Conservation (phyloP, 2,797 vertebrate species). For the Perodicticus potto region DNA sequence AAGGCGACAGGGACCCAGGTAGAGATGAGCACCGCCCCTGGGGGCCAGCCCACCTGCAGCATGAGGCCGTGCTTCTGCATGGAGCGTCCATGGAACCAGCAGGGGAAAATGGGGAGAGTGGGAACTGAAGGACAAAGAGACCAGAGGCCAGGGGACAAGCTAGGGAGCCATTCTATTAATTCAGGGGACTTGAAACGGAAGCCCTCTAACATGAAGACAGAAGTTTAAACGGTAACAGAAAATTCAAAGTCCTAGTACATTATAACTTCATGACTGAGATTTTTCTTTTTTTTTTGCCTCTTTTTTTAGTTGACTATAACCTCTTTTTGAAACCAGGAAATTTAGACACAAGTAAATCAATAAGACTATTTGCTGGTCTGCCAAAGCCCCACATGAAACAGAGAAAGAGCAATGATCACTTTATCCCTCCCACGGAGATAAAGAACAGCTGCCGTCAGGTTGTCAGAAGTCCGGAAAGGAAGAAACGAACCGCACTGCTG, state of each 20-base stretch:
- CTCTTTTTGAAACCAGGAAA: slow-evolving; percentile 54
- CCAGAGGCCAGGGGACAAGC: neutral
- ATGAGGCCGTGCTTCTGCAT: neutral
- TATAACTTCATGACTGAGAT: neutral
- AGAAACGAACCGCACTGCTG: neutral
- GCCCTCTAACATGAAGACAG: neutral
- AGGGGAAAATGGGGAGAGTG: neutral
- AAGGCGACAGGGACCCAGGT: neutral
- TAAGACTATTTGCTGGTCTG: slow-evolving; percentile 42
- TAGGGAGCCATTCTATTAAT: neutral
- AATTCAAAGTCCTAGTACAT: neutral
- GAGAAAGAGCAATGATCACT: neutral
- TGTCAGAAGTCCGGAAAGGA: neutral
- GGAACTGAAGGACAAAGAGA: neutral
- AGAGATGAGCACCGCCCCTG: neutral
- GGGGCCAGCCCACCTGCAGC: fast-evolving
- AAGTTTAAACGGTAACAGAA: neutral
- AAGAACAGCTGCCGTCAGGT: neutral
- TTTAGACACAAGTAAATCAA: slow-evolving; percentile 65
- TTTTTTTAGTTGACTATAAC: slow-evolving; percentile 14
- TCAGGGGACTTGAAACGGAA: neutral
- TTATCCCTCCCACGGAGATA: neutral
- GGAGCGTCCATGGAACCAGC: neutral
- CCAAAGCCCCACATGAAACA: neutral
- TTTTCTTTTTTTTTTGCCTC: neutral